These are phyloP conservation scores for Hydrotaea diabolus DNA, from an alignment of 2,888 invertebrate species.

Conservation along the genomic window DNA sequence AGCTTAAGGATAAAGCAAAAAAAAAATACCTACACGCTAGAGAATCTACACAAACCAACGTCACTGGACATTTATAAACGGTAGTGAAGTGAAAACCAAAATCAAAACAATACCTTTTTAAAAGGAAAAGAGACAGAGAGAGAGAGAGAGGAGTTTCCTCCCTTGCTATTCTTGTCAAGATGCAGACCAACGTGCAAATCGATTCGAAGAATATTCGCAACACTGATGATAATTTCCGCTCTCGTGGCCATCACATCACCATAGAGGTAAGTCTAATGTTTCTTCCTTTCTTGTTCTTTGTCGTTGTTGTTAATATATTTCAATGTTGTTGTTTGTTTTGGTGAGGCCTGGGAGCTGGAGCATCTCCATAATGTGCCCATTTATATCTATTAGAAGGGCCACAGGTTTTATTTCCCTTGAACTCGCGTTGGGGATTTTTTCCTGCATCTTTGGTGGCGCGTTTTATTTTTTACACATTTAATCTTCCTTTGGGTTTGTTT, in stretches of 20 bases:
- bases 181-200: constrained; percentile 90
- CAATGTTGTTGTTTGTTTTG: background rate
- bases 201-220: constrained; percentile 86
- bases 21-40: background rate
- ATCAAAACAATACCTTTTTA: background rate
- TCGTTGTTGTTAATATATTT: background rate
- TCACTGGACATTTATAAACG: background rate
- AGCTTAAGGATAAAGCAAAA: background rate
- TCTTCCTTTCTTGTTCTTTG: background rate
- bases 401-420: background rate
- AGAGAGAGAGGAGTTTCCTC: background rate
- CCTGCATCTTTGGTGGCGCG: too few species aligned
- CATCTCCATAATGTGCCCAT: background rate
- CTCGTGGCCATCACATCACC: constrained; percentile 79
- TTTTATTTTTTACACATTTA: too few species aligned
- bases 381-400: background rate
- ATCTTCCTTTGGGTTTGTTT: too few species aligned
- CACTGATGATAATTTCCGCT: constrained; percentile 84
- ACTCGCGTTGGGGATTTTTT: background rate
- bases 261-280: constrained; percentile 78
- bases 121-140: background rate
- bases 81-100: background rate
- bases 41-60: background rate
- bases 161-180: constrained; percentile 78
- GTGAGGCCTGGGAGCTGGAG: background rate